Conservation (phyloP, 1,140 invertebrate genomes). For the Cephus cinctus region DNA sequence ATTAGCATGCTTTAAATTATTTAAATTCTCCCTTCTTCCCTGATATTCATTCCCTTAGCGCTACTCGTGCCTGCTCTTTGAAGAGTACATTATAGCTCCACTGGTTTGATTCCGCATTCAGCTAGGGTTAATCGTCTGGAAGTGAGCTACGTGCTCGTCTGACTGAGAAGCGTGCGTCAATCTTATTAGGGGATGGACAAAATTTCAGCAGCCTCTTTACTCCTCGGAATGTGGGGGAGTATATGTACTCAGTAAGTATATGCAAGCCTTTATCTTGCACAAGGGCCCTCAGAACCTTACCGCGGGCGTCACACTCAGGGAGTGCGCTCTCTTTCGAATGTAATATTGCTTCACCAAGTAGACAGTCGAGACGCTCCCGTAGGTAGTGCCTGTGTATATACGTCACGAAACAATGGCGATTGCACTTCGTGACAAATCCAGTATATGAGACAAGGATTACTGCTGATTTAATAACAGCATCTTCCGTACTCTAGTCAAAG, state of each 20-base stretch:
- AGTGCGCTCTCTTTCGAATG: slow-evolving; percentile 38
- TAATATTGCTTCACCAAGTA: slow-evolving; percentile 38
- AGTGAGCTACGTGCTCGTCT: too few species aligned
- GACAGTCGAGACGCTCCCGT: slow-evolving; percentile 27
- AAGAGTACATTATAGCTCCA: too few species aligned
- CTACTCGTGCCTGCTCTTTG: too few species aligned
- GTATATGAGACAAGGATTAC: slow-evolving; percentile 17
- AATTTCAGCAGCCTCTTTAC: slow-evolving; percentile 28
- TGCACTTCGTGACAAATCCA: slow-evolving; percentile 17
- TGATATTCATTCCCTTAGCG: too few species aligned
- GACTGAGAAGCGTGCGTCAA: too few species aligned
- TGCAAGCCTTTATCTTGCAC: slow-evolving; percentile 40
- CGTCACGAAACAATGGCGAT: slow-evolving; percentile 42
- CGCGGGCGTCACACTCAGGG: slow-evolving; percentile 42
- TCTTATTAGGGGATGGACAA: slow-evolving; percentile 38
- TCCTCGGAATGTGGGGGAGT: slow-evolving; percentile 20
- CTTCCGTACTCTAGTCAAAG: too few species aligned
- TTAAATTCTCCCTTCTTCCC: too few species aligned
- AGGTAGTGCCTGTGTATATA: too few species aligned
- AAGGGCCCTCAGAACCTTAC: slow-evolving; percentile 43
- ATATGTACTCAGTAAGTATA: slow-evolving; percentile 44
- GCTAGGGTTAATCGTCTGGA: too few species aligned
- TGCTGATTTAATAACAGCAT: too few species aligned
- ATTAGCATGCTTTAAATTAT: too few species aligned
- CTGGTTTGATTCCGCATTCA: too few species aligned